Conservation (phyloP, 1,140 invertebrate genomes). For the Heliconius melpomene region DNA sequence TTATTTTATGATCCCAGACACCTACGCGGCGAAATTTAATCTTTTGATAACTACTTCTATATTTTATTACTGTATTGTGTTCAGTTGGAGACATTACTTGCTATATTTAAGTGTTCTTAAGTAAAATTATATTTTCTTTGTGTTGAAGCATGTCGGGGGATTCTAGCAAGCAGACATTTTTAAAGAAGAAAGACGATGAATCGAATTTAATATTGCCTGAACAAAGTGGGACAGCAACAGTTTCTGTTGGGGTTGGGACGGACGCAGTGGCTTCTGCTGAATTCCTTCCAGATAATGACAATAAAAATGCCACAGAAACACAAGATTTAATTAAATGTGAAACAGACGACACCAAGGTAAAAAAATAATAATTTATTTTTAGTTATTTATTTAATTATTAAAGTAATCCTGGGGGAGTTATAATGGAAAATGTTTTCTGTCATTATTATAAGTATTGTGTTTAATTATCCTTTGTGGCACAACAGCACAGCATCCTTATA, state of each 20-base stretch:
- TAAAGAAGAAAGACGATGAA: slow-evolving; percentile 63
- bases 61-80: neutral
- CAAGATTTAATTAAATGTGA: slow-evolving; percentile 51
- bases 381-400: neutral
- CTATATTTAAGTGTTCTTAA: neutral
- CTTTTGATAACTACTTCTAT: slow-evolving; percentile 19
- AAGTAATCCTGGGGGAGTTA: neutral
- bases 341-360: slow-evolving; percentile 55
- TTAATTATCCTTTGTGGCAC: no score
- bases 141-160: slow-evolving; percentile 67
- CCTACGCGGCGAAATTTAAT: slow-evolving; percentile 46
- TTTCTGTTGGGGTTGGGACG: slow-evolving; percentile 43
- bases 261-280: slow-evolving; percentile 45
- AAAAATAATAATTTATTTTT: neutral
- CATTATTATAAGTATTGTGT: no score
- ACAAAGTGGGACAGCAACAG: slow-evolving; percentile 36
- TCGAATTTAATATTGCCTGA: slow-evolving; percentile 53
- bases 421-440: no score
- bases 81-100: neutral
- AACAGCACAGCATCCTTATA: no score
- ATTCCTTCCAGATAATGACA: slow-evolving; percentile 40
- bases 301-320: slow-evolving; percentile 44
- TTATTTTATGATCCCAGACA: slow-evolving; percentile 24
- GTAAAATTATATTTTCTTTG: neutral
- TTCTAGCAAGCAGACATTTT: slow-evolving; percentile 49